Conservation (phyloP, 2,113 vertebrate genomes). For the Dendropsophus ebraccatus region DNA sequence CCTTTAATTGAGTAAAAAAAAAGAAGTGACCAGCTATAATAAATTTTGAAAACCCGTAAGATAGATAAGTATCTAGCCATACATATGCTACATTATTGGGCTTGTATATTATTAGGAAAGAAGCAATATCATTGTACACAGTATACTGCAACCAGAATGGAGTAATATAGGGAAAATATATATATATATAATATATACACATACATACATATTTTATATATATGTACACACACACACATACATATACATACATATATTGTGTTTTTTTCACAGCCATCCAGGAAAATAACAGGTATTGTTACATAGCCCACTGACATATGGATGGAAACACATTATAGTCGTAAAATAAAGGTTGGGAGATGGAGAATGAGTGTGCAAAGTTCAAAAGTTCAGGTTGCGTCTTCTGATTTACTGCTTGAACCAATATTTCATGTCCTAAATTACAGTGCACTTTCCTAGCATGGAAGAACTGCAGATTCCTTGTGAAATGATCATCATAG, state of each 20-base stretch:
- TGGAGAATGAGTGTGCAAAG: constrained; percentile 46
- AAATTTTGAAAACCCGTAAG: no score
- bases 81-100: no score
- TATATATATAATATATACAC: no score
- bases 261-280: constrained; percentile 6
- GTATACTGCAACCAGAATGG: neutral
- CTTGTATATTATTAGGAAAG: no score
- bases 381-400: constrained; percentile 56
- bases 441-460: constrained; percentile 38
- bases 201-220: no score
- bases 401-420: constrained; percentile 50
- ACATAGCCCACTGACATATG: constrained; percentile 45
- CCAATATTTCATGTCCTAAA: constrained; percentile 53
- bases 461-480: constrained; percentile 44
- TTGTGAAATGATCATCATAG: constrained; percentile 32
- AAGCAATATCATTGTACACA: neutral
- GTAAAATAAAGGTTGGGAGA: constrained; percentile 53
- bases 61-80: no score
- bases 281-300: constrained; percentile 42
- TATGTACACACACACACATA: no score
- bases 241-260: no score
- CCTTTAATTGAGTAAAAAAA: no score
- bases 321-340: constrained; percentile 41
- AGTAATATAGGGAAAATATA: no score
- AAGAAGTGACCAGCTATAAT: no score